Percentiles rank a stretch among this genome's conserved stretches.
Evolutionary conservation across 2,797 vertebrate genomes (phyloP).

Genomic region (Etheostoma perlongum): DNA sequence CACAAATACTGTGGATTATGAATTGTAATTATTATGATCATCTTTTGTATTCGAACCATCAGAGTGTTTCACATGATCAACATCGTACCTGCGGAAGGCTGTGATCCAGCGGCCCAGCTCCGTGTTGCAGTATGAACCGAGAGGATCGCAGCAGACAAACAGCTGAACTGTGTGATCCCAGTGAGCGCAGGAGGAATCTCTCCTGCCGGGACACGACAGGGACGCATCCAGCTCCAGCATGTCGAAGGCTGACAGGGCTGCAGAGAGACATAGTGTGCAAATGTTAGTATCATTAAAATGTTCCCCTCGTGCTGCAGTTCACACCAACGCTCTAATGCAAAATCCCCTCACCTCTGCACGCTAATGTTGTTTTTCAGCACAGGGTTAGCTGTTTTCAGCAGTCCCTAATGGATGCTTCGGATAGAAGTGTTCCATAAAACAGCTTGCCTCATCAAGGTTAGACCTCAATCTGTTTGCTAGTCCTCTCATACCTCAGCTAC

Average conservation of each 20-base stretch:
- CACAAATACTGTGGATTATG: background rate
- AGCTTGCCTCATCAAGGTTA: background rate
- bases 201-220: conserved; percentile 82
- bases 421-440: background rate
- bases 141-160: conserved; percentile 80
- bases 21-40: no score
- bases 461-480: background rate
- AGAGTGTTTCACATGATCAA: background rate
- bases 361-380: background rate
- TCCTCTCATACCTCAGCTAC: background rate
- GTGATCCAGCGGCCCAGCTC: conserved; percentile 89
- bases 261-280: background rate
- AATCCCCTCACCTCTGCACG: background rate
- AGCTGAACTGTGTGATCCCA: conserved; percentile 89
- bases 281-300: background rate
- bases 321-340: background rate
- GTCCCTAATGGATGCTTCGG: background rate
- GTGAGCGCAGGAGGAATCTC: conserved; percentile 82
- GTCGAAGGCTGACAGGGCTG: conserved; percentile 72
- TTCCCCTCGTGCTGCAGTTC: background rate
- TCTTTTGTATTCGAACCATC: background rate
- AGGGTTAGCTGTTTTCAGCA: background rate
- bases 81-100: conserved; percentile 83
- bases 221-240: conserved; percentile 82
- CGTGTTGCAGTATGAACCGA: conserved; percentile 73